Evolutionary conservation across 1,140 invertebrate species (phyloP).

Genomic region (Atta cephalotes): DNA sequence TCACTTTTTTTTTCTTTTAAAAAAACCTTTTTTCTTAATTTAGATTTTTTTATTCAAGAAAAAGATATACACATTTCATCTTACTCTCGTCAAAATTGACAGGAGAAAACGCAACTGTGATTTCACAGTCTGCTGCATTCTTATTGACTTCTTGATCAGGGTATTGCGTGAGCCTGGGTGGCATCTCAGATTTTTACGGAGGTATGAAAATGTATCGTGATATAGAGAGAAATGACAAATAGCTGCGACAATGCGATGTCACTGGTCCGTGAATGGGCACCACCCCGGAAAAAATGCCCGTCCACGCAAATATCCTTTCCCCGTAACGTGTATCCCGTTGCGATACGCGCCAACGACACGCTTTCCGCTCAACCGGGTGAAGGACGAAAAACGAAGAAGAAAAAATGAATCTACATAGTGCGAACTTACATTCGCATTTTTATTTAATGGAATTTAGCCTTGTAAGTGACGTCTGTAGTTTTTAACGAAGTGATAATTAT

Average conservation of each 20-base stretch:
- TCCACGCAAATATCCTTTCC: slow-evolving; percentile 73
- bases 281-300: slow-evolving; percentile 58
- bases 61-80: background rate
- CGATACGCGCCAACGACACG: slow-evolving; percentile 76
- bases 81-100: background rate
- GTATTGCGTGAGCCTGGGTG: slow-evolving; percentile 4
- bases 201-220: slow-evolving; percentile 48
- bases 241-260: slow-evolving; percentile 22
- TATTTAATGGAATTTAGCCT: background rate
- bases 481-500: background rate
- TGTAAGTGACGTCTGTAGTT: background rate
- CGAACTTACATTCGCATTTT: background rate
- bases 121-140: slow-evolving; percentile 17
- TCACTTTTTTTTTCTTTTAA: background rate
- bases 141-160: slow-evolving; percentile 11
- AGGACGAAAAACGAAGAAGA: slow-evolving; percentile 70
- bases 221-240: slow-evolving; percentile 29
- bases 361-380: slow-evolving; percentile 80
- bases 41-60: background rate
- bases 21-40: background rate
- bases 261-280: slow-evolving; percentile 31
- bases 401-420: background rate
- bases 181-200: background rate
- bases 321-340: slow-evolving; percentile 73
- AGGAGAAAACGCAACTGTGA: background rate